Evolutionary conservation across 2,797 vertebrate genomes (phyloP), one percentile per base, ranked within the genome.

Genomic region (Periophthalmus magnuspinnatus): DNA sequence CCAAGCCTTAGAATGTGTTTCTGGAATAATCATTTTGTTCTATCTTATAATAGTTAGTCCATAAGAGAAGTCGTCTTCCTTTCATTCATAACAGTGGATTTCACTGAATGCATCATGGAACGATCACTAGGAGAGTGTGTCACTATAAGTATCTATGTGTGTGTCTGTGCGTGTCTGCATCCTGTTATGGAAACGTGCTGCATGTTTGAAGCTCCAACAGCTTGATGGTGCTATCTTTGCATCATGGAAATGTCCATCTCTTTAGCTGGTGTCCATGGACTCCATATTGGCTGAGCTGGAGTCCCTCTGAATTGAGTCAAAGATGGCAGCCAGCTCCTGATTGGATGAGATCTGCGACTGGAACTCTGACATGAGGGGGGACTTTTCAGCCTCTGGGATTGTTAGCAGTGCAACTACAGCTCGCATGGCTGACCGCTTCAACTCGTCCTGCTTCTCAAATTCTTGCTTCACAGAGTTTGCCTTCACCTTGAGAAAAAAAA

Each of bases 261-360:
- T 85, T 59, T 91, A 99, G 91, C 96, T 99, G 92, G 97, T 99
- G 95, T 99, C 97, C 97, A 99, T 99, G 86, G 96, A 98, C 93
- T 99, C 97, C 95, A 98, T 95, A 90, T 96, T 98, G 90, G 96
- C 94, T 28, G 96, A 97, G 81, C 95, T 96, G 73, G 97, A 97
- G 95, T 99, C 97, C 93, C 98, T 96, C 90, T 99, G 98, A 93
- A 99, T 98, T 90, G 96, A 98, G 90, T 99, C 97, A 76, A 99
- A 99, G 91, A 99, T 99, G 90, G 97, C 95, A n/a, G 97, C 96
- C 90, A 99, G 91, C 95, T 98, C 97, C 75, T 96, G 96, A 89
- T 99, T 99, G 91, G 97, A 98, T 80, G 96, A 97, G 93, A 99
- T 99, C 91, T 99, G 97, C 64, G 97, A 98, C 89, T 98, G 97